These are phyloP conservation scores for Trypoxylon attenuatum DNA, from an alignment of 2,888 invertebrate genomes.

Conservation along the genomic window DNA sequence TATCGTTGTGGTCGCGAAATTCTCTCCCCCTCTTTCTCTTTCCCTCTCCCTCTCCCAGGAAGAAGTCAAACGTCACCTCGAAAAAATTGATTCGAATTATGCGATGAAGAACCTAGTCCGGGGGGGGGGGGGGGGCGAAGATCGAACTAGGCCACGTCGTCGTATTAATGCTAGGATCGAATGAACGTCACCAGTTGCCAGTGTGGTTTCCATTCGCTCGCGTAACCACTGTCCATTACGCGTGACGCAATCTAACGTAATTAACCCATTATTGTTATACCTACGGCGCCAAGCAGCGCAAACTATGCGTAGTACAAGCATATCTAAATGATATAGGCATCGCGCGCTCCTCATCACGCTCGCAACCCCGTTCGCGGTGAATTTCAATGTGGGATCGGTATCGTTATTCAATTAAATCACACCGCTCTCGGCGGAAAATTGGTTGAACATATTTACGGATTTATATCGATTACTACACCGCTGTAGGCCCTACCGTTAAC, in stretches of 20 bases:
- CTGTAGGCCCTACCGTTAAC: no score
- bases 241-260: conserved; percentile 43
- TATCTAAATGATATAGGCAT: background rate
- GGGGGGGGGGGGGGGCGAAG: conserved; percentile 15
- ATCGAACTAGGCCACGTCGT: conserved; percentile 16
- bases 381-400: background rate
- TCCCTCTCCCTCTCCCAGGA: background rate
- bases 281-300: background rate
- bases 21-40: background rate
- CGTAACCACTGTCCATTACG: conserved; percentile 34
- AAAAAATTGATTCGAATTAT: background rate
- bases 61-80: background rate
- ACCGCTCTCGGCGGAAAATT: background rate
- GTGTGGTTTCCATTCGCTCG: conserved; percentile 46
- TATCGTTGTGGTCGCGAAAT: no score
- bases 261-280: conserved; percentile 42
- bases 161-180: conserved; percentile 46
- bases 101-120: conserved; percentile 17
- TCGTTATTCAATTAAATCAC: conserved; percentile 4
- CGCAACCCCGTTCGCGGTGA: no score
- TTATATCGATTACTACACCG: background rate
- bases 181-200: conserved; percentile 36
- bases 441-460: background rate
- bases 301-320: background rate
- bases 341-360: no score